A percentile compares a stretch with the other conserved stretches of the same genome.
Evolutionary conservation across 2,113 vertebrate species (phyloP).

Genomic region (Bostrychus sinensis): DNA sequence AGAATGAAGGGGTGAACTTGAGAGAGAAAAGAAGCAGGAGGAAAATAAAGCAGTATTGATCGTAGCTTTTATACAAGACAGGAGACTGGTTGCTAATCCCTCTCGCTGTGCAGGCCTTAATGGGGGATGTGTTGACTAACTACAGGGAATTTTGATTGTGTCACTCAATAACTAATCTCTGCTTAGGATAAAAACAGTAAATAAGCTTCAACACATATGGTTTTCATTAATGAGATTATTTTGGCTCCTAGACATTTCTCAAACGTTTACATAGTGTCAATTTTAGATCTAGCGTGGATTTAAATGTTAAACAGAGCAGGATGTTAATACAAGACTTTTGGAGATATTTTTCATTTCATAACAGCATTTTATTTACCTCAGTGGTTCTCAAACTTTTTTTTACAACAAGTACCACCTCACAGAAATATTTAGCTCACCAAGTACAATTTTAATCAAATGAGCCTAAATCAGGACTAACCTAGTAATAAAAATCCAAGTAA

Average conservation of each 20-base stretch:
- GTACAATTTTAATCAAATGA: no score
- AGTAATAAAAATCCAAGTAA: no score
- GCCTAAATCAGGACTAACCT: no score
- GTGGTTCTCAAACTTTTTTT: no score
- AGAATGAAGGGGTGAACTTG: slow-evolving; percentile 2
- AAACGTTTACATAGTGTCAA: background rate
- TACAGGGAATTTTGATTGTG: slow-evolving; percentile 22
- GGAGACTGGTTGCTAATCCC: slow-evolving; percentile 45
- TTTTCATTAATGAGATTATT: background rate
- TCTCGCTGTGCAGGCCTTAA: slow-evolving; percentile 34
- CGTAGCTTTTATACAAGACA: slow-evolving; percentile 38
- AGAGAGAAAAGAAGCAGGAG: slow-evolving; percentile 14
- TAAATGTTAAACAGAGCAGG: slow-evolving; percentile 7
- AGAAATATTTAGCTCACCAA: no score
- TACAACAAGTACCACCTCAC: no score
- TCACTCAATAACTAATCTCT: slow-evolving; percentile 10
- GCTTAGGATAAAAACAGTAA: slow-evolving; percentile 29
- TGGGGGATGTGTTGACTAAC: slow-evolving; percentile 42
- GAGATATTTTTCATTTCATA: no score
- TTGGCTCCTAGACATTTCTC: background rate
- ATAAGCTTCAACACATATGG: slow-evolving; percentile 6
- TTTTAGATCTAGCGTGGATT: background rate
- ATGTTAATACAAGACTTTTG: no score
- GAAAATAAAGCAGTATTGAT: slow-evolving; percentile 55
- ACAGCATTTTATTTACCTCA: no score